Base-by-base conservation (phyloP, 2,797 vertebrate species). In the Chiloscyllium punctatum region DNA sequence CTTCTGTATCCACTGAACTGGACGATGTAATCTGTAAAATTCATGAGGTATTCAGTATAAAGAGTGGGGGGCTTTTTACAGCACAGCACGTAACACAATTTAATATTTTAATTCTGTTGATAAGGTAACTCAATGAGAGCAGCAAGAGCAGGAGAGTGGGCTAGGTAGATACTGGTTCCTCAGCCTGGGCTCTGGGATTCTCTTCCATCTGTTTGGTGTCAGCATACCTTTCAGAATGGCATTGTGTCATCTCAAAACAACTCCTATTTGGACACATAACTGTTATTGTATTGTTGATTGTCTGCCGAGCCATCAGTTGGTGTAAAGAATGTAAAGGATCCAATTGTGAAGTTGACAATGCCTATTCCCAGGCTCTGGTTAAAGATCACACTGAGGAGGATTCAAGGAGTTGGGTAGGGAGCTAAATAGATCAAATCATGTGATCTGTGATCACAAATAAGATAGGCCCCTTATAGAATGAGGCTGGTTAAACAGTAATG, bases 1-100 rank as follows among this genome's bases (percentile, higher is more conserved):
- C 98, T 95, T 98, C 97, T 96, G 97, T 96, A 96, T 98, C 98
- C 96, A 97, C 97, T 25, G 97, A 97, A 97, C 98, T 98, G 72
- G 97, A 98, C 96, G 97, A 97, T 6, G 97, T 97, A 79, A 97
- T 96, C 98, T 99, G 97, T 91, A 94, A 92, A n/a, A 92, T n/a
- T 68, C 90, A 92, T 30, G 21, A 57, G 4, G 16, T 90, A 62
- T 66, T 62, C 87, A 62, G 53, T 90, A 53, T 90, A 4, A 6
- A 57, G 16, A 90, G 27, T 30, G 15, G 57, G 53, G 27, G 30
- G 86, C 48, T 88, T 88, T 88, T 15, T 51, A 30, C 51, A 57
- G 4, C 9, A 33, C 53, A 82, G 23, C 18, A 18, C 6, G 0
- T 42, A 48, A 84, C 42, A 37, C 30, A 18, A 96, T 96, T 57